phyloP scores from a whole-genome alignment of 1,140 invertebrate genomes.

The Anastrepha ludens region DNA sequence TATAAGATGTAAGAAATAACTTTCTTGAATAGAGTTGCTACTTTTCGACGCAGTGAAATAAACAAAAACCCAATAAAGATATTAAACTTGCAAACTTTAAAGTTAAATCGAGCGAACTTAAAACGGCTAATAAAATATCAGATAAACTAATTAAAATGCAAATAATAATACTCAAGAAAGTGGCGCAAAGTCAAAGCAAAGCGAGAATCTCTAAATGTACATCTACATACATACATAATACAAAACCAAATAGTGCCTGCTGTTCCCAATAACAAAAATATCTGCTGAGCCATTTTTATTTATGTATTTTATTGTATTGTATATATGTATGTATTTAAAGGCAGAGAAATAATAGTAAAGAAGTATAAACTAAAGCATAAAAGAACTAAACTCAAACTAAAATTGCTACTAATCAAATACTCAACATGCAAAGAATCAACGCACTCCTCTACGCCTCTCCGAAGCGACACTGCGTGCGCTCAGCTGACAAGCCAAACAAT shows the following conservation, averaged over 20 bases:
- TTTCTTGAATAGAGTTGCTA: background rate
- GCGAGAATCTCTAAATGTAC: background rate
- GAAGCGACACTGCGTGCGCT: background rate
- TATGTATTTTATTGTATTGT: background rate
- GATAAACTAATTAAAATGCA: background rate
- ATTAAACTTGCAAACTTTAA: too few species aligned
- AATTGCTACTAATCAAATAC: background rate
- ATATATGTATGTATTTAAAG: background rate
- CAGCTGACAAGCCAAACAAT: background rate
- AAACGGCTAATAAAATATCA: too few species aligned
- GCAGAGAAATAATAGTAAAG: background rate
- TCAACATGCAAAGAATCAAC: too few species aligned
- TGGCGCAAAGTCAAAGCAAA: too few species aligned
- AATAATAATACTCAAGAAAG: background rate
- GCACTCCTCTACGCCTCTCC: too few species aligned
- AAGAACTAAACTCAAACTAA: background rate
- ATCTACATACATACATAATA: background rate
- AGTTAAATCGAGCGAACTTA: too few species aligned
- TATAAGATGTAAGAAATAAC: background rate
- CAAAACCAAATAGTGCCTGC: slow-evolving; percentile 47
- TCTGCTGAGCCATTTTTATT: background rate
- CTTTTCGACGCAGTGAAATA: background rate
- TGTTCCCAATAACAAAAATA: background rate
- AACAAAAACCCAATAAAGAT: background rate
- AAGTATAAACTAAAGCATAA: background rate